These are phyloP conservation scores for Lottia gigantea DNA, from an alignment of 2,888 invertebrate genomes.

Conservation along the genomic window DNA sequence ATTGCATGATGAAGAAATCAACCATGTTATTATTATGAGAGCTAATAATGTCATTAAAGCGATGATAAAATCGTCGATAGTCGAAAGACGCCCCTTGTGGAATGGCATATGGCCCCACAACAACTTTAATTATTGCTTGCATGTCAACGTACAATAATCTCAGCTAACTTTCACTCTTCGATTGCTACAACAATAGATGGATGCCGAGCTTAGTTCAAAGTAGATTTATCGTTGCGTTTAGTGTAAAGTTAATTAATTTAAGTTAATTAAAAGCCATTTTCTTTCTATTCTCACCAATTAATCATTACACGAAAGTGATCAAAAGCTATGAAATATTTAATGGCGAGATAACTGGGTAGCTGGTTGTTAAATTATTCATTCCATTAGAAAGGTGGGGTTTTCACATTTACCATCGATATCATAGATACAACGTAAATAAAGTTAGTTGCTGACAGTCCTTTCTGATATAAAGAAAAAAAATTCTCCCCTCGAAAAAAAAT, in stretches of 20 bases:
- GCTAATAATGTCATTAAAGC: slow-evolving; percentile 8
- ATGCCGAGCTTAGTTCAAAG: too few relatives aligned
- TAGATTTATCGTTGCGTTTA: not conserved
- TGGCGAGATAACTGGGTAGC: too few relatives aligned
- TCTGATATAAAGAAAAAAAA: too few relatives aligned
- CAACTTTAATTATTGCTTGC: slow-evolving; percentile 8
- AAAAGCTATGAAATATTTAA: not conserved
- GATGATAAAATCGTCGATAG: slow-evolving; percentile 7
- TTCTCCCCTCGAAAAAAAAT: too few relatives aligned
- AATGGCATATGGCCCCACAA: slow-evolving; percentile 5
- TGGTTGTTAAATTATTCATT: too few relatives aligned
- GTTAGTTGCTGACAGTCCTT: too few relatives aligned
- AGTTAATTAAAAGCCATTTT: slow-evolving; percentile 11
- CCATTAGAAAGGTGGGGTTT: too few relatives aligned
- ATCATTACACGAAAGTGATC: slow-evolving; percentile 4
- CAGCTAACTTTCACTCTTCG: slow-evolving; percentile 1
- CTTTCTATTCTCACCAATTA: slow-evolving; percentile 5
- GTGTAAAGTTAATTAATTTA: slow-evolving; percentile 9
- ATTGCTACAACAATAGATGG: too few relatives aligned
- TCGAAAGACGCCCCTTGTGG: not conserved
- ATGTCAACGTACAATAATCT: slow-evolving; percentile 2
- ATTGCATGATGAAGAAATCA: slow-evolving; percentile 10
- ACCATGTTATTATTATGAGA: slow-evolving; percentile 7
- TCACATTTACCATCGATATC: too few relatives aligned
- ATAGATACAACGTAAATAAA: too few relatives aligned